Conservation (phyloP, 2,888 invertebrate species). For the Macaria liturata region DNA sequence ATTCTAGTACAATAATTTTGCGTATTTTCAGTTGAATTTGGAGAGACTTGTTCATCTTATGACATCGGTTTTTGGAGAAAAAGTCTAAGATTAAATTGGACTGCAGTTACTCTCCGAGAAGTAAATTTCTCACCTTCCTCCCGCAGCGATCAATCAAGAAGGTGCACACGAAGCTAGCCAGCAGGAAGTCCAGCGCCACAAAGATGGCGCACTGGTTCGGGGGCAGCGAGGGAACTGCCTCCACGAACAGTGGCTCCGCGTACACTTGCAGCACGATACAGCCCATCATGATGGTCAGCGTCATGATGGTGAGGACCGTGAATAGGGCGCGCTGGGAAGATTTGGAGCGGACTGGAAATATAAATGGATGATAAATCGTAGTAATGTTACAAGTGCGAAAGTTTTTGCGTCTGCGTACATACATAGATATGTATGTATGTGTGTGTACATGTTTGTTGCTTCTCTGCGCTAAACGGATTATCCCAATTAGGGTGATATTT, state of each 20-base stretch:
- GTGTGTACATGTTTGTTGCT: too few species aligned
- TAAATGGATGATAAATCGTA: too few species aligned
- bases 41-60: too few species aligned
- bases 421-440: too few species aligned
- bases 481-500: too few species aligned
- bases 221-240: conserved; percentile 67
- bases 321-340: conserved; percentile 53
- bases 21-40: too few species aligned
- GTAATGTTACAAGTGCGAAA: too few species aligned
- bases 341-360: conserved; percentile 50
- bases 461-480: too few species aligned
- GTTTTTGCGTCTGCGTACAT: too few species aligned
- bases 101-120: too few species aligned
- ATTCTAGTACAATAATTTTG: too few species aligned
- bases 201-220: conserved; percentile 66
- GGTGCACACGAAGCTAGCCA: conserved; percentile 56
- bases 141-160: conserved; percentile 61
- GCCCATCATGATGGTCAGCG: conserved; percentile 64
- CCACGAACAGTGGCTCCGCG: conserved; percentile 67
- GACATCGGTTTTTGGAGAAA: too few species aligned
- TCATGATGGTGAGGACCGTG: conserved; percentile 51
- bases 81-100: neutral
- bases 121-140: conserved; percentile 54
- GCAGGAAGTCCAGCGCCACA: conserved; percentile 59
- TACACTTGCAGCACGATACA: conserved; percentile 69